Percentiles rank a stretch among this genome's conserved stretches.
Evolutionary conservation across 2,888 invertebrate genomes (phyloP).

Genomic region (Cheilosia soror): DNA sequence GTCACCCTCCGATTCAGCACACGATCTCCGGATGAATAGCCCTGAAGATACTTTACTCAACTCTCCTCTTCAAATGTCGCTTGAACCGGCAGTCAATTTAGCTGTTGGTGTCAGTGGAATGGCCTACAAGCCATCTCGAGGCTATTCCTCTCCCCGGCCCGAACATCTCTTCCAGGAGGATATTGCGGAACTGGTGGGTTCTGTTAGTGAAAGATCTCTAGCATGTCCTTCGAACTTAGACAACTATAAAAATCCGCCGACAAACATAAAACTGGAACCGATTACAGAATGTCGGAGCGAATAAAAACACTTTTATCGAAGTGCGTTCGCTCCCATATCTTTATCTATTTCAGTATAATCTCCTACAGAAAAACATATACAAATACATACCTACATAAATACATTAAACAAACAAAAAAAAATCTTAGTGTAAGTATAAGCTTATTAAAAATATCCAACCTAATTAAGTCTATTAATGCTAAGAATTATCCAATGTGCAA

Average conservation of each 20-base stretch:
- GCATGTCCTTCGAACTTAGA: conserved; percentile 69
- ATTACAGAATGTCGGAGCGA: conserved; percentile 87
- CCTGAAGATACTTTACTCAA: conserved; percentile 86
- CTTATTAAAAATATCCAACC: conserved; percentile 44
- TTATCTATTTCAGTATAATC: conserved; percentile 37
- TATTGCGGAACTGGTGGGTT: conserved; percentile 84
- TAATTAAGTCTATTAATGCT: conserved; percentile 47
- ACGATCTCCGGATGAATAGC: conserved; percentile 84
- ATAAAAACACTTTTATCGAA: conserved; percentile 82
- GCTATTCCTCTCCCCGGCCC: conserved; percentile 85
- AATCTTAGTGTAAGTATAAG: conserved; percentile 45
- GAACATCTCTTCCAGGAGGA: conserved; percentile 88
- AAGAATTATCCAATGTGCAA: conserved; percentile 75
- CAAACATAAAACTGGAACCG: conserved; percentile 90
- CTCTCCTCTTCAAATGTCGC: conserved; percentile 86
- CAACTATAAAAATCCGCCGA: conserved; percentile 84
- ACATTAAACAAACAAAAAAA: conserved; percentile 20
- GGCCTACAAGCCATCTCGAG: conserved; percentile 86
- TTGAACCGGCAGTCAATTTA: conserved; percentile 85
- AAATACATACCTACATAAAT: conserved; percentile 2
- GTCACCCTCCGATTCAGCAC: conserved; percentile 84
- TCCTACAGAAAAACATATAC: conserved; percentile 32
- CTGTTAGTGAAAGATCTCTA: conserved; percentile 73
- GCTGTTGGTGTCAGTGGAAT: conserved; percentile 85
- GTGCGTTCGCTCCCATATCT: not conserved